These are phyloP conservation scores for Crossocerus cetratus DNA, from an alignment of 2,888 invertebrate species.

Conservation along the genomic window DNA sequence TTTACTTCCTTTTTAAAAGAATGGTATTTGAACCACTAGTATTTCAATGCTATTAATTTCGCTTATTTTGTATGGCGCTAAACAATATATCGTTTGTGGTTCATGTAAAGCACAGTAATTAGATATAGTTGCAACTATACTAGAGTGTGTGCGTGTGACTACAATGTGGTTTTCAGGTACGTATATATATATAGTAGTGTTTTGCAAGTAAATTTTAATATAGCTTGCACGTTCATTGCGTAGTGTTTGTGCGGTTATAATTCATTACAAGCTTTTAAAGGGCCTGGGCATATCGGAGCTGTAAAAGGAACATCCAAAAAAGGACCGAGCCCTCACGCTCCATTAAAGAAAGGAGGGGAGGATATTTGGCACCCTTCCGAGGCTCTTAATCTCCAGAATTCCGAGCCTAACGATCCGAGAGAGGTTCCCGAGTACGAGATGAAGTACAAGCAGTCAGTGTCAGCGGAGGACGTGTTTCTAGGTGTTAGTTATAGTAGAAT, in stretches of 20 bases:
- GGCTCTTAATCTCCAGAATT: slow-evolving; percentile 40
- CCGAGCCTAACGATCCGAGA: slow-evolving; percentile 79
- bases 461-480: slow-evolving; percentile 91
- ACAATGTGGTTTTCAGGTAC: not conserved
- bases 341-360: slow-evolving; percentile 78
- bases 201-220: not conserved
- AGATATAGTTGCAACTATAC: too few species aligned
- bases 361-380: slow-evolving; percentile 75
- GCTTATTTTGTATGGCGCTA: too few species aligned
- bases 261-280: slow-evolving; percentile 62
- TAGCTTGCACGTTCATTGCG: not conserved
- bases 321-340: slow-evolving; percentile 62
- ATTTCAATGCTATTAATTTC: too few species aligned
- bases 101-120: too few species aligned
- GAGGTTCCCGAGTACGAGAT: slow-evolving; percentile 87
- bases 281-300: slow-evolving; percentile 77
- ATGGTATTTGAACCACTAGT: too few species aligned
- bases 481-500: slow-evolving; percentile 79
- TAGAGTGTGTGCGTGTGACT: too few species aligned
- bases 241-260: not conserved
- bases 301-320: slow-evolving; percentile 59
- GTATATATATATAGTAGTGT: not conserved
- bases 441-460: slow-evolving; percentile 90
- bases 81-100: too few species aligned
- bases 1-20: too few species aligned